Evolutionary conservation across 2,113 vertebrate species (phyloP), one percentile per base, ranked within the genome.

Genomic region (Albula goreensis): DNA sequence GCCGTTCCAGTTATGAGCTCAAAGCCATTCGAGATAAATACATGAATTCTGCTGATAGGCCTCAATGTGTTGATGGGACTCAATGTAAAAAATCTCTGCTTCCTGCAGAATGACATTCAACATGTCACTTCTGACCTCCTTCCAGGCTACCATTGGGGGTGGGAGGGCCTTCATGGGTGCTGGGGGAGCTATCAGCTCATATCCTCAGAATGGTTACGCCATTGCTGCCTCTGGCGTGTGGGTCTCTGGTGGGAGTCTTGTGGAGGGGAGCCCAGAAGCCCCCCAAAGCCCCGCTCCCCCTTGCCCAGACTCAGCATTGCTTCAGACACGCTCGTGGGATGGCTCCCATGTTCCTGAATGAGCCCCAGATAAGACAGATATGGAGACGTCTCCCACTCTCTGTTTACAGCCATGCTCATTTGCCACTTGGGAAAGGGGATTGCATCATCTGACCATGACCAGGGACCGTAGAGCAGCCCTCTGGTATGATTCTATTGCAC

Each of bases 21-120:
- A 96, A 96, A 94, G 95, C 95, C 96, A 96, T 94, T 93, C 52
- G 91, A 93, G 97, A 98, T 98, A 97, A 96, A 94, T 93, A 92
- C 92, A 91, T 94, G 95, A 94, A 95, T 92, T 89, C 94, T 92
- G 94, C 95, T 94, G 96, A 97, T 97, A 96, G 94, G 94, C 91
- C 89, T 93, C 90, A 88, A 94, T 90, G 95, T 97, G 97, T 96
- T 97, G 96, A 98, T 94, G 95, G 96, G 86, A 31, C 63, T 82
- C 66, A 81, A 89, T 88, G 85, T 87, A 56, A 78, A 25, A 87
- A 85, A 85, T 86, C 86, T 86, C 63, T 8, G 77, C 82, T 89
- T 87, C 82, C 84, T 86, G 66, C 82, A 25, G 66, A 79, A 84
- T 89, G 88, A 91, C 87, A 89, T 81, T 87, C 50, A 80, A 66